These are phyloP conservation scores for Nerophis lumbriciformis DNA, from an alignment of 2,113 vertebrate genomes.

Conservation along the genomic window DNA sequence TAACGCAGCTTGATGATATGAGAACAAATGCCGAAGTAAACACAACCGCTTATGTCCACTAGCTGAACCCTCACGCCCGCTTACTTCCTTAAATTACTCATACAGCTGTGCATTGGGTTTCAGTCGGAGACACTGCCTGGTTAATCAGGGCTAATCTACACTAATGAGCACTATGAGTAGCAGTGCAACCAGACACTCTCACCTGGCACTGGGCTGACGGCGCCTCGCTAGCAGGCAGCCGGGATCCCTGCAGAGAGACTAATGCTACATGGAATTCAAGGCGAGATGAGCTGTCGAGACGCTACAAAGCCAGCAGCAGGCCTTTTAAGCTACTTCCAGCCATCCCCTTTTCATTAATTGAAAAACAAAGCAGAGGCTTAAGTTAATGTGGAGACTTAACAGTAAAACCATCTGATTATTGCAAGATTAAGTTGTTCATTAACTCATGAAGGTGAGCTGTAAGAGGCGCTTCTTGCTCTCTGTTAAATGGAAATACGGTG, in stretches of 20 bases:
- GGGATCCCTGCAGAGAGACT: slow-evolving; percentile 50
- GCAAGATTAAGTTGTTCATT: slow-evolving; percentile 60
- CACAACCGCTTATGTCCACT: background rate
- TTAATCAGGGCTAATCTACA: slow-evolving; percentile 56
- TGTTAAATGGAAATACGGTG: slow-evolving; percentile 4
- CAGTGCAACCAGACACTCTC: slow-evolving; percentile 36
- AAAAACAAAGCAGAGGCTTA: slow-evolving; percentile 57
- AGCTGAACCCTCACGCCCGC: background rate
- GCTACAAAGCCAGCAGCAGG: slow-evolving; percentile 47
- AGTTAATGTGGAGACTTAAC: slow-evolving; percentile 50
- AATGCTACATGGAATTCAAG: slow-evolving; percentile 44
- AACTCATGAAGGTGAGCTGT: slow-evolving; percentile 31
- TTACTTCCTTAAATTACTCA: background rate
- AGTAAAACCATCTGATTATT: slow-evolving; percentile 41
- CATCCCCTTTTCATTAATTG: slow-evolving; percentile 51
- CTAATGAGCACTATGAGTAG: slow-evolving; percentile 55
- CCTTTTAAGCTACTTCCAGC: slow-evolving; percentile 50
- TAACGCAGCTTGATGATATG: slow-evolving; percentile 17
- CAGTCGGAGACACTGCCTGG: slow-evolving; percentile 16
- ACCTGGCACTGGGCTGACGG: slow-evolving; percentile 40
- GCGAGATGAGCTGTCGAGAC: slow-evolving; percentile 51
- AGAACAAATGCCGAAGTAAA: slow-evolving; percentile 26
- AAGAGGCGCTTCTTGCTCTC: slow-evolving; percentile 4
- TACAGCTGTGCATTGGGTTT: background rate
- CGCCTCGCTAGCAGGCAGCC: slow-evolving; percentile 20